Evolutionary conservation across 23 tunicate genomes (phyloP).

Genomic region (Trididemnum clinides): DNA sequence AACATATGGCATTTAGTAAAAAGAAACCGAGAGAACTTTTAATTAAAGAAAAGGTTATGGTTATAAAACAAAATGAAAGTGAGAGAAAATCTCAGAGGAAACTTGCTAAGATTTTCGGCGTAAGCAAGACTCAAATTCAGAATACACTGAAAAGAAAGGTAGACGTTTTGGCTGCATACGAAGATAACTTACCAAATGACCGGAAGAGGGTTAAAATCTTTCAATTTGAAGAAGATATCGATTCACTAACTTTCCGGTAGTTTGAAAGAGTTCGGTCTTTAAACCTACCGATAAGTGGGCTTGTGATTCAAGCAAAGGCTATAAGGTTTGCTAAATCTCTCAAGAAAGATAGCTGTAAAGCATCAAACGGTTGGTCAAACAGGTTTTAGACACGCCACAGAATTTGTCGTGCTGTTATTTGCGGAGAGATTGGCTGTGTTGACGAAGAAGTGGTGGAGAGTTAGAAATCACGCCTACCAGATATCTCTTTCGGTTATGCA

Average conservation of each 20-base stretch:
- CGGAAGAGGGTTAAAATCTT: conserved; percentile 9
- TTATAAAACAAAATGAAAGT: too few species aligned
- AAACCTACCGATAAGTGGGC: conserved; percentile 31
- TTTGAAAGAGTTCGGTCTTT: conserved; percentile 12
- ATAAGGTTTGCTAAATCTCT: too few species aligned
- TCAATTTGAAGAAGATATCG: conserved; percentile 30
- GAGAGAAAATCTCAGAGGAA: too few species aligned
- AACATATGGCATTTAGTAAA: too few species aligned
- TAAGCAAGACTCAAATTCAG: too few species aligned
- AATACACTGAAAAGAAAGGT: too few species aligned
- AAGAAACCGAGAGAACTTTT: too few species aligned
- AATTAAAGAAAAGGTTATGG: too few species aligned
- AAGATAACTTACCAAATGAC: too few species aligned
- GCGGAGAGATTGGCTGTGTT: too few species aligned
- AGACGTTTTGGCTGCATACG: too few species aligned
- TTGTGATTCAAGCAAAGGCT: conserved; percentile 23
- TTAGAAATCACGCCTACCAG: conserved; percentile 20
- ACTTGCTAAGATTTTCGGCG: too few species aligned
- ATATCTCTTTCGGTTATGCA: conserved; percentile 6
- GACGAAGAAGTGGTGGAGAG: conserved; percentile 26
- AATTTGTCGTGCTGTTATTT: conserved; percentile 6
- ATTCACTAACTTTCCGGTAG: conserved; percentile 25
- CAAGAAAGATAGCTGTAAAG: background rate
- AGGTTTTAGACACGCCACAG: conserved; percentile 14
- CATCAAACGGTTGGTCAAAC: conserved; percentile 22